Conservation (phyloP, 2,797 vertebrate species). For the Eulemur coronatus region DNA sequence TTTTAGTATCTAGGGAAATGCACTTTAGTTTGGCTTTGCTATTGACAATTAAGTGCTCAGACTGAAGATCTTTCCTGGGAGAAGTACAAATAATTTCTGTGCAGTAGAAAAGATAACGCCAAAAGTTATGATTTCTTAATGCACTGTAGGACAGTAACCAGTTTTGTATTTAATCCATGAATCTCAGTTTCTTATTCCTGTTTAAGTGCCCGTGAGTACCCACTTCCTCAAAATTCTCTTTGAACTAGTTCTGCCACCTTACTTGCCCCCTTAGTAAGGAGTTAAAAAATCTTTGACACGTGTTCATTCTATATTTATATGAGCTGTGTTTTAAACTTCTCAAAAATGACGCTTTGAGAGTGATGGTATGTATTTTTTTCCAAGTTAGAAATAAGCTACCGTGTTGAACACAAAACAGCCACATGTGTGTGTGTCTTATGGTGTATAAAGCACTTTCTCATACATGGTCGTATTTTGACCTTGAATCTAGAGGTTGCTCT, state of each 20-base stretch:
- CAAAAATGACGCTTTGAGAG: background rate
- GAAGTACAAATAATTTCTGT: conserved; percentile 39
- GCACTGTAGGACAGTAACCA: background rate
- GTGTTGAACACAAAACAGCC: background rate
- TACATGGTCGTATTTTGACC: background rate
- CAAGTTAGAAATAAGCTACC: background rate
- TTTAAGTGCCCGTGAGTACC: background rate
- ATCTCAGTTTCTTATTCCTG: background rate
- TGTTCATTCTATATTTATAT: background rate
- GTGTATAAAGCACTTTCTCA: background rate
- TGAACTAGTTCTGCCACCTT: background rate
- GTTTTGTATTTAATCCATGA: background rate
- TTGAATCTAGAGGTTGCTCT: background rate
- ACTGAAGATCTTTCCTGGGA: conserved; percentile 19
- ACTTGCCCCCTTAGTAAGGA: background rate
- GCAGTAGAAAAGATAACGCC: background rate
- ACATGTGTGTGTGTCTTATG: background rate
- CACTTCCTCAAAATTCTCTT: background rate
- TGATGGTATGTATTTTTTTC: background rate
- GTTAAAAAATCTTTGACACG: background rate
- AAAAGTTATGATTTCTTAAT: conserved; percentile 4
- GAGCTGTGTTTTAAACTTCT: background rate
- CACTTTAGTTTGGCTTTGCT: conserved; percentile 32
- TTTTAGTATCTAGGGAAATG: background rate
- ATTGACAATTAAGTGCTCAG: conserved; percentile 8